Base-by-base conservation (phyloP, 35 echinoderm and acorn worm genomes). In the Ptychodera flava region DNA sequence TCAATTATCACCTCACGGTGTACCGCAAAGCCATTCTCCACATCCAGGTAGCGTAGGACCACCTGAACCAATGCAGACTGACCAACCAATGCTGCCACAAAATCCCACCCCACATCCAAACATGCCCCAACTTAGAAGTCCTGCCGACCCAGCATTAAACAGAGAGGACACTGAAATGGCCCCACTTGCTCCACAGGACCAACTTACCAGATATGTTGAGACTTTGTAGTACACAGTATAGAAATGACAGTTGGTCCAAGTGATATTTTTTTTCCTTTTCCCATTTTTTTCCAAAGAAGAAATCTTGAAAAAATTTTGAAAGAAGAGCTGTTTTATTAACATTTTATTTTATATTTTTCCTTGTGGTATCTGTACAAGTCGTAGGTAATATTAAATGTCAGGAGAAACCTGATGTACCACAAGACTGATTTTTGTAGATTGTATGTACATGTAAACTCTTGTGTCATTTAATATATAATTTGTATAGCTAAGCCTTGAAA, bases 51-150 rank as follows among this genome's bases (percentile, higher is more conserved):
- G 91, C 45, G 45, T 92, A 89, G 93, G 85, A 29, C 83, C 77
- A 33, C 82, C 95, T 77, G 92, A 93, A 79, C 89, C 92, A 36
- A 99, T 99, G 90, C 96, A 99, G 85, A 99, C 93, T 30, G 96
- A 99, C 82, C 93, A 99, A 76, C 94, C 94, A 29, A 89, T 99
- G 93, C 76, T 99, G 83, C 92, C 96, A 34, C 96, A 99, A 78
- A 92, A 92, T 76, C 92, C 96, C 53, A 80, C 91, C 16, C 83
- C 79, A 34, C 94, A 97, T 86, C 86, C 92, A 76, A 88, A 84
- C 38, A 88, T 94, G 91, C 87, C 78, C 37, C 88, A 88, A 82
- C 85, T 94, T 88, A 87, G 89, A 79, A 92, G 89, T 86, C 87
- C 87, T 84, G 96, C 92, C 36, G 84, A 93, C 87, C 88, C 91